Evolutionary conservation across 2,888 invertebrate genomes (phyloP), one percentile per base, ranked within the genome.

Genomic region (Ectemnius cavifrons): DNA sequence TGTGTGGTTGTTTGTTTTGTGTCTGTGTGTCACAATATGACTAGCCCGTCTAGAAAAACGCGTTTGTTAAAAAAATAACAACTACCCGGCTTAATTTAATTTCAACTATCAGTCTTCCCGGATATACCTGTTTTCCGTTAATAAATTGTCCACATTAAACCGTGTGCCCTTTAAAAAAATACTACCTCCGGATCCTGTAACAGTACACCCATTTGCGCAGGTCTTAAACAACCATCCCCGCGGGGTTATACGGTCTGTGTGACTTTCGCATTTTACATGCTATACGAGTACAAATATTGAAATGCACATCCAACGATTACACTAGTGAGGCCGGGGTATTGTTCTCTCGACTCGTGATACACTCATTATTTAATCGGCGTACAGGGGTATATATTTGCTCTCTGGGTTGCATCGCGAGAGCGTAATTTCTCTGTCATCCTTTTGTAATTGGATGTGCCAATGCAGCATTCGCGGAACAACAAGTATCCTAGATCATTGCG

Each of bases 31-130:
- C 37, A 37, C 37, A 37, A 37, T 37, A 63, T 23, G 16, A 27
- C 66, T 57, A 52, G 56, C 27, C 28, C 45, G 14, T 46, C 63
- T 77, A 69, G 64, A 69, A 47, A 62, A 73, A 57, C 45, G 65
- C 63, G 58, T 71, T 46, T 49, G 20, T 63, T 77, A 65, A 73
- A 76, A 74, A 76, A 73, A 49, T 71, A 71, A 67, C 16, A 72
- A 57, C 69, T 74, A 76, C 47, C 37, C 59, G 28, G 52, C 23
- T 75, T 72, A 64, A 74, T 74, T 71, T 76, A 75, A 59, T 63
- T 49, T 79, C 69, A 74, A 45, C 63, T 78, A 78, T 81, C 81
- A 81, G 81, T 81, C 81, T 81, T 81, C 64, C 79, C 77, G 63
- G 49, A 62, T 78, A 81, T 75, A 69, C 58, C 69, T 81, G 71